phyloP scores from a whole-genome alignment of 2,888 invertebrate species.

The Liopterus haemorrhoidalis region DNA sequence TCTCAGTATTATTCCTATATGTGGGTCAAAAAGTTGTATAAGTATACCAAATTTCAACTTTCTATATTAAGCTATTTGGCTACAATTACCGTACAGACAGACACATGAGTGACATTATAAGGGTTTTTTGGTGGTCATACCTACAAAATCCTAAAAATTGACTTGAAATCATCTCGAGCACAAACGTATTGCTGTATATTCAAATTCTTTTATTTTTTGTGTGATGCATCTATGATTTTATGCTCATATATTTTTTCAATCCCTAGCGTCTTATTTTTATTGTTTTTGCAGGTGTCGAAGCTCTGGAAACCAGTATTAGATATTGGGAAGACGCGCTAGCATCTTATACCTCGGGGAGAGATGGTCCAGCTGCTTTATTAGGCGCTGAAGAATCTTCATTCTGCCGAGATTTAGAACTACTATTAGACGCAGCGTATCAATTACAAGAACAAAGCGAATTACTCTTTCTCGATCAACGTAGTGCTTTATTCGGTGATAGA shows the following conservation, averaged over 20 bases:
- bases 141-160: too few species aligned
- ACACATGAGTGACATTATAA: too few species aligned
- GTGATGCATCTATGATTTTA: background rate
- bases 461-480: conserved; percentile 81
- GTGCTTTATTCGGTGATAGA: conserved; percentile 76
- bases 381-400: conserved; percentile 83
- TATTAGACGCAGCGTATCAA: conserved; percentile 76
- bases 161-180: too few species aligned
- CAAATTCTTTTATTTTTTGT: background rate
- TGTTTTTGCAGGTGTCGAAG: conserved; percentile 72
- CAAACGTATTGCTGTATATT: too few species aligned
- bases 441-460: conserved; percentile 83
- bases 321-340: conserved; percentile 94
- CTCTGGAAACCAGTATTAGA: conserved; percentile 82
- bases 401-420: conserved; percentile 68
- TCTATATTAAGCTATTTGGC: too few species aligned
- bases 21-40: too few species aligned
- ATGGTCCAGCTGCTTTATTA: conserved; percentile 58
- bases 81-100: too few species aligned
- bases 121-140: too few species aligned
- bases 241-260: too few species aligned
- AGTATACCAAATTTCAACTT: too few species aligned
- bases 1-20: too few species aligned
- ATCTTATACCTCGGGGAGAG: conserved; percentile 60
- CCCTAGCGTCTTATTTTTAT: conserved; percentile 10